Conservation (phyloP, 2,113 vertebrate genomes). For the Nettapus auritus region DNA sequence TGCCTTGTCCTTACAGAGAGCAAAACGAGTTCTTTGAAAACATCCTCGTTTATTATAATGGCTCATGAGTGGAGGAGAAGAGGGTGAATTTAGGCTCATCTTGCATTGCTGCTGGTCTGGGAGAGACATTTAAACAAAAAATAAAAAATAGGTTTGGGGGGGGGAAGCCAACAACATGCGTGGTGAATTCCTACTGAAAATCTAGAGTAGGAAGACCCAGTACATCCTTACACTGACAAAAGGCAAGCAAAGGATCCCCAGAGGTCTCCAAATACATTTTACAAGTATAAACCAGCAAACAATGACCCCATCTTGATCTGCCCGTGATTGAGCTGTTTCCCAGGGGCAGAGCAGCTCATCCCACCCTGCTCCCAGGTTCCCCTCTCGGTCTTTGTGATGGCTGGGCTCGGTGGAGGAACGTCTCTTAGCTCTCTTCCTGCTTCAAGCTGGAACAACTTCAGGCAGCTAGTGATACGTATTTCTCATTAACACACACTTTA, state of each 20-base stretch:
- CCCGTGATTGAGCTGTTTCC: background rate
- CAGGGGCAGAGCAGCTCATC: background rate
- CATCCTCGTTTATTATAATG: background rate
- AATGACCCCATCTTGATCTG: background rate
- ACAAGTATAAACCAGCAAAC: background rate
- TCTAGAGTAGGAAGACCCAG: background rate
- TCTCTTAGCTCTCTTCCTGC: background rate
- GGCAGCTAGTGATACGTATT: background rate
- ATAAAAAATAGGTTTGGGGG: background rate
- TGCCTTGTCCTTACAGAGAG: background rate
- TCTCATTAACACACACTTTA: background rate
- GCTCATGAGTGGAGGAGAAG: background rate
- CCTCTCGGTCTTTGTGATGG: background rate
- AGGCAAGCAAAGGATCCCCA: background rate
- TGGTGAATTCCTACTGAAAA: background rate
- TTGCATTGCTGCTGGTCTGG: background rate
- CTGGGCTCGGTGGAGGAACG: rapidly evolving
- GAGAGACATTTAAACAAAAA: background rate
- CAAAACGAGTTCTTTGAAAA: background rate
- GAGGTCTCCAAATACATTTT: background rate
- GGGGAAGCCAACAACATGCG: rapidly evolving
- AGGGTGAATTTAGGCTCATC: background rate
- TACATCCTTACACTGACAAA: background rate
- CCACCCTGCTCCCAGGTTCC: background rate
- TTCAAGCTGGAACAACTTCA: background rate